Evolutionary conservation across 2,113 vertebrate genomes (phyloP), one percentile per base, ranked within the genome.

Genomic region (Plestiodon gilberti): DNA sequence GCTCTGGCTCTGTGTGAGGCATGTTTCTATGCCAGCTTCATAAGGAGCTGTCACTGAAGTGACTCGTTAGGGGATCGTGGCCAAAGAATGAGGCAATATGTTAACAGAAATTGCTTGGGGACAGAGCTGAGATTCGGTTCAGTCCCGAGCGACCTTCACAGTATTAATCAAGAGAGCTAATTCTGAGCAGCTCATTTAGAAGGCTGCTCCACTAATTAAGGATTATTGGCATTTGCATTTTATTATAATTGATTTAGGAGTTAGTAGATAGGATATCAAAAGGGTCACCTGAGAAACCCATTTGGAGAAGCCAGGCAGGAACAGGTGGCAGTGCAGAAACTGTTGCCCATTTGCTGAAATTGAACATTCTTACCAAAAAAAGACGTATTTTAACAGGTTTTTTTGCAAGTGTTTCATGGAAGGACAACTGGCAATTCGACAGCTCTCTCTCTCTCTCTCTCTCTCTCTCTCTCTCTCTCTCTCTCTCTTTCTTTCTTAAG

Each of bases 401-500:
- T 33, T 9, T 4, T 76, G 23, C 2, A 76, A 9, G 25, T 48
- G 2, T 35, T 88, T 87, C 86, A 10, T 67, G 84, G 82, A 69
- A 88, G 64, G 55, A 73, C 23, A 77, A 30, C 40, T 70, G 38
- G 67, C 88, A 88, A 81, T 85, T 85, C 77, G 55, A 70, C 38
- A 30, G 70, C 30, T n/a, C n/a, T n/a, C n/a, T n/a, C n/a, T n/a
- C n/a, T n/a, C n/a, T n/a, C n/a, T n/a, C n/a, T n/a, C n/a, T n/a
- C n/a, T n/a, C n/a, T n/a, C n/a, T n/a, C n/a, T n/a, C n/a, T n/a
- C n/a, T n/a, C n/a, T n/a, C n/a, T n/a, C n/a, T 25, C 23, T 30
- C 59, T 4, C 30, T 5, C 67, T n/a, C n/a, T 33, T 13, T 14
- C 64, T 0, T 43, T 6, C 62, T 48, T 2, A 64, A 84, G 81